Evolutionary conservation across 2,888 invertebrate species (phyloP).

Genomic region (Pecten maximus): DNA sequence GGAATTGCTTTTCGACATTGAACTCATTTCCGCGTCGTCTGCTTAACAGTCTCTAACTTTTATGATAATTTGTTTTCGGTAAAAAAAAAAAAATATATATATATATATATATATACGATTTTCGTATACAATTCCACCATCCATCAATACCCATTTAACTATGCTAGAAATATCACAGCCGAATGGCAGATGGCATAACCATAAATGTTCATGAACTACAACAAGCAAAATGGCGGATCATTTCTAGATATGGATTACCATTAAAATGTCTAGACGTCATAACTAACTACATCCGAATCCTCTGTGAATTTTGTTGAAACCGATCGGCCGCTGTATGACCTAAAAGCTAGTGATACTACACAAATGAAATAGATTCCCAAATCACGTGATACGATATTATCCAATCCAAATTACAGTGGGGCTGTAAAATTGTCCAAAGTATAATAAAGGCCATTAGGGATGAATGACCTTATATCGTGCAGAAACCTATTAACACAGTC

Average conservation of each 20-base stretch:
- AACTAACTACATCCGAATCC: background rate
- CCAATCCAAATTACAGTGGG: slow-evolving; percentile 31
- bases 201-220: background rate
- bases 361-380: background rate
- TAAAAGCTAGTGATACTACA: slow-evolving; percentile 14
- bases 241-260: slow-evolving; percentile 37
- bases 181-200: background rate
- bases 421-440: slow-evolving; percentile 35
- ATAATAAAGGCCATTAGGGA: slow-evolving; percentile 38
- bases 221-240: background rate
- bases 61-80: background rate
- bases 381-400: slow-evolving; percentile 39
- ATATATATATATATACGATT: background rate
- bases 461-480: slow-evolving; percentile 41
- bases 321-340: background rate
- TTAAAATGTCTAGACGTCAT: slow-evolving; percentile 40
- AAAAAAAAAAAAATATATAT: too few relatives aligned
- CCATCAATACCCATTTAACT: background rate
- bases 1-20: background rate
- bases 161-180: slow-evolving; percentile 3
- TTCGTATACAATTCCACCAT: background rate
- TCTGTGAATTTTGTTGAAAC: slow-evolving; percentile 39
- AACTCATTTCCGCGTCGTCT: background rate
- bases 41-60: background rate
- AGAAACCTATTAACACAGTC: slow-evolving; percentile 28